phyloP scores from a whole-genome alignment of 35 echinoderm and acorn worm genomes.

The Acanthaster planci region DNA sequence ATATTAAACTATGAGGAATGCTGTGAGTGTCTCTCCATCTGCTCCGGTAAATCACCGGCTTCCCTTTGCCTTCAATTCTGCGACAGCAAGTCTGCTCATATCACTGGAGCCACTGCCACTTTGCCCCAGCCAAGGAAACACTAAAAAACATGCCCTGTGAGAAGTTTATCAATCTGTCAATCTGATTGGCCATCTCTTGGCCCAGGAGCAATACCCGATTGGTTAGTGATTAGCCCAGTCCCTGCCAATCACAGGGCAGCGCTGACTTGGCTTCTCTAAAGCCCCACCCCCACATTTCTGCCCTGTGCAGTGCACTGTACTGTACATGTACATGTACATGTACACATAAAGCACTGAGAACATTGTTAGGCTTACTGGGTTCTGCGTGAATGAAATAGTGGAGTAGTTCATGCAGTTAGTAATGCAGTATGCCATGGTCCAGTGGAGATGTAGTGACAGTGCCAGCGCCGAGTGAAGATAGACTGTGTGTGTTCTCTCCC shows the following conservation, averaged over 20 bases:
- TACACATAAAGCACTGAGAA: neutral
- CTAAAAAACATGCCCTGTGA: neutral
- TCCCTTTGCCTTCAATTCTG: neutral
- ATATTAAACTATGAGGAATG: neutral
- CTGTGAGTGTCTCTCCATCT: neutral
- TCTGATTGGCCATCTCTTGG: neutral
- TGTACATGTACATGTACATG: neutral
- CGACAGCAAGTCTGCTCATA: neutral
- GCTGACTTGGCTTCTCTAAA: neutral
- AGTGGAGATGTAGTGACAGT: no score
- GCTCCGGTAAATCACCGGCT: neutral
- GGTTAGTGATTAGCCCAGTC: neutral
- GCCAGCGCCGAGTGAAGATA: no score
- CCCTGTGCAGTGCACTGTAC: neutral
- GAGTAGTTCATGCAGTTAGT: no score
- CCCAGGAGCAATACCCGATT: neutral
- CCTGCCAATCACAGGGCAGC: constrained; percentile 15
- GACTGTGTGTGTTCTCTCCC: neutral
- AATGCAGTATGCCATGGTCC: no score
- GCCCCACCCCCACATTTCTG: constrained; percentile 4
- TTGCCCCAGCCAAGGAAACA: neutral
- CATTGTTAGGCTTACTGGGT: no score
- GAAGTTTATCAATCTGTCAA: constrained; percentile 1
- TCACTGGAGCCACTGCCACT: neutral
- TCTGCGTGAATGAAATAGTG: no score